Conservation (phyloP, 2,113 vertebrate species). For the Thymallus thymallus region DNA sequence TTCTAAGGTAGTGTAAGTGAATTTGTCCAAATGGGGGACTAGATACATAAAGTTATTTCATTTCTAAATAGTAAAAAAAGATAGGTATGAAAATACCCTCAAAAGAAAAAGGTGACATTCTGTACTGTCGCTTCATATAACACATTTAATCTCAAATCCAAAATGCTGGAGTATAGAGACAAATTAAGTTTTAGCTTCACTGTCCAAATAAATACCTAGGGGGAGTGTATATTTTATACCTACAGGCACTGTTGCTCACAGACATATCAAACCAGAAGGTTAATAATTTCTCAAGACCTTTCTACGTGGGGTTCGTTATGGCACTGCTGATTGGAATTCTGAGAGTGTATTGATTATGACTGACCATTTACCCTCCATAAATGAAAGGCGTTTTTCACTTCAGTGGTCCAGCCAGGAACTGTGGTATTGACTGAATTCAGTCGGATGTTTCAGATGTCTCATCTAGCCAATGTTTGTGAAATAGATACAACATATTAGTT, state of each 20-base stretch:
- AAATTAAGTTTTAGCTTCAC: too few relatives aligned
- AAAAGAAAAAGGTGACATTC: too few relatives aligned
- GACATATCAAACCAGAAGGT: constrained; percentile 12
- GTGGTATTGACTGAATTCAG: constrained; percentile 3
- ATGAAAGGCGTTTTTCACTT: constrained; percentile 23
- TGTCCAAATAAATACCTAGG: too few relatives aligned
- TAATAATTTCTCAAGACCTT: constrained; percentile 24
- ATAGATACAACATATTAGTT: not conserved
- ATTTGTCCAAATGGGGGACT: too few relatives aligned
- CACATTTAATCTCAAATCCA: too few relatives aligned
- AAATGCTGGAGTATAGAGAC: too few relatives aligned
- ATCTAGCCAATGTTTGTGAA: not conserved
- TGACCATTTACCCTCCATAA: constrained; percentile 22
- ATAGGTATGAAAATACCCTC: too few relatives aligned
- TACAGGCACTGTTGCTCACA: not conserved
- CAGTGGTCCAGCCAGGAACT: not conserved
- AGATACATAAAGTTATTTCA: too few relatives aligned
- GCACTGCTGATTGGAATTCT: constrained; percentile 20
- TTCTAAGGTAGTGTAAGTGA: too few relatives aligned
- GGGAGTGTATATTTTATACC: not conserved
- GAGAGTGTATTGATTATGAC: constrained; percentile 39
- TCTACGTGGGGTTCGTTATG: constrained; percentile 1
- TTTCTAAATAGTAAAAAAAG: too few relatives aligned
- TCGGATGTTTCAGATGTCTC: not conserved
- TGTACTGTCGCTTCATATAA: too few relatives aligned